Base-by-base conservation (phyloP, 2,888 invertebrate genomes). In the Notodonta dromedarius region DNA sequence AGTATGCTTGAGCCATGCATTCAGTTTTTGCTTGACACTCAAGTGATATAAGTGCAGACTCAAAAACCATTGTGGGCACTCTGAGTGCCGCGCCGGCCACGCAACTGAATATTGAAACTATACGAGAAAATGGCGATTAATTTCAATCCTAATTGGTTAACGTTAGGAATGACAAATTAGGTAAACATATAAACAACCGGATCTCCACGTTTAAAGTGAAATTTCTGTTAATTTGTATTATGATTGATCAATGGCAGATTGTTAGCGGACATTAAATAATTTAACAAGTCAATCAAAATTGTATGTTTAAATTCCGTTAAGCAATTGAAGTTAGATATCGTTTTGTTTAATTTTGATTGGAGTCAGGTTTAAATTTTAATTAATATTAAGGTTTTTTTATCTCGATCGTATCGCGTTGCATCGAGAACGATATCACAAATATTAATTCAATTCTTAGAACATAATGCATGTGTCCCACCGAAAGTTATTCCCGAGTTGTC, bases 11-110 rank as follows among this genome's bases (percentile, higher is more conserved):
- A 80, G 77, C 60, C 75, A 72, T 84, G 85, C 87, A 88, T 90
- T 85, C 81, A 84, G 87, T 89, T 90, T 90, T 90, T 90, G 85
- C 86, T 74, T 68, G 80, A 73, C 74, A 74, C 78, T 86, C 71
- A 72, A 85, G 84, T 78, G 82, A 76, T 76, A 78, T 83, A 83
- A 88, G 88, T 83, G 85, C 84, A 77, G 79, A 73, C 79, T 80
- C 70, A 73, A 80, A 78, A 81, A 77, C 71, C 80, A 79, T 84
- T 85, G 84, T 80, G 73, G 79, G 78, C 80, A 80, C 79, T 79
- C 79, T 71, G 60, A 74, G 69, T 71, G 67, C 66, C 57, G 70
- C 61, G 58, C 58, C 54, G 57, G 54, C 64, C 67, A 61, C 61
- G 32, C 56, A 44, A 64, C 40, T 51, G 61, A 64, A 73, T n/a